Conservation (phyloP, 37 sponge, comb jelly and placozoan species). For the Agelas oroides region DNA sequence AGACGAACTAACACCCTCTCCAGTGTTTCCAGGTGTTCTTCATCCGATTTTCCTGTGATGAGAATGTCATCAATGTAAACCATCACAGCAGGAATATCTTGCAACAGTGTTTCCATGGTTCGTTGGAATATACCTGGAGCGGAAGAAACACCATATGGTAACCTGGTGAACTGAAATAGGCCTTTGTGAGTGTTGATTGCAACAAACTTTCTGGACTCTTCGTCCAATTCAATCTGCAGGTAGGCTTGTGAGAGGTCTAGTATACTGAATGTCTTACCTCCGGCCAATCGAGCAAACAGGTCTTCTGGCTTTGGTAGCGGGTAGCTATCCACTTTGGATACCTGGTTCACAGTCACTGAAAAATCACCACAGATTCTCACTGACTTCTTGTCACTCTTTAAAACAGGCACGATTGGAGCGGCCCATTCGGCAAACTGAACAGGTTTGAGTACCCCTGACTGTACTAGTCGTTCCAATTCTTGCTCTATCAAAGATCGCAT, state of each 20-base stretch:
- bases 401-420: slow-evolving; percentile 55
- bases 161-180: not conserved
- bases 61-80: slow-evolving; percentile 23
- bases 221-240: not conserved
- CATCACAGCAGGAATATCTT: not conserved
- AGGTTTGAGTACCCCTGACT: slow-evolving; percentile 21
- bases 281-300: not conserved
- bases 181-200: slow-evolving; percentile 24
- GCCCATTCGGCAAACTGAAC: slow-evolving; percentile 55
- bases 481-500: slow-evolving; percentile 1
- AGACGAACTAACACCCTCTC: not conserved
- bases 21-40: slow-evolving; percentile 19
- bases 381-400: slow-evolving; percentile 15
- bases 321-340: not conserved
- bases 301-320: not conserved
- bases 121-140: slow-evolving; percentile 30
- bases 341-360: slow-evolving; percentile 29
- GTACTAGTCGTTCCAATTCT: slow-evolving; percentile 6
- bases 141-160: slow-evolving; percentile 3
- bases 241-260: slow-evolving; percentile 29
- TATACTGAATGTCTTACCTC: slow-evolving; percentile 32
- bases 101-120: slow-evolving; percentile 9
- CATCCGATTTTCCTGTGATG: slow-evolving; percentile 8
- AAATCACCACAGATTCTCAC: slow-evolving; percentile 27
- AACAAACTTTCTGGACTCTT: slow-evolving; percentile 23